A percentile compares a stretch with the other conserved stretches of the same genome.
Evolutionary conservation across 2,113 vertebrate genomes (phyloP).

Genomic region (Macaca nemestrina): DNA sequence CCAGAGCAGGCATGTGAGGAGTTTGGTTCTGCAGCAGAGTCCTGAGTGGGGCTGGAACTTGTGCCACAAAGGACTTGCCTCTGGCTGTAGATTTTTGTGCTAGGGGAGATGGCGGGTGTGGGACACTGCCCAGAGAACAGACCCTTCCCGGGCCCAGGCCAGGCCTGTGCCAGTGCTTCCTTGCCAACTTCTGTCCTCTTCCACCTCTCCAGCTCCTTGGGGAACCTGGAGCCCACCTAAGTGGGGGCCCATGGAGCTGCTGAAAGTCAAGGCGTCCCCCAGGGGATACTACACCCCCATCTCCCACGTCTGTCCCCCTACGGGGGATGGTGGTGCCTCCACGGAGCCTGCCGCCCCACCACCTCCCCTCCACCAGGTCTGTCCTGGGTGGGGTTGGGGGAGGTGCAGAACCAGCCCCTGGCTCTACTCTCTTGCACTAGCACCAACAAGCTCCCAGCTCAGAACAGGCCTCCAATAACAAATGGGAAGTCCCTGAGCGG

Average conservation of each 20-base stretch:
- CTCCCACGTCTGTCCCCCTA: neutral
- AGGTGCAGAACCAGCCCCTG: neutral
- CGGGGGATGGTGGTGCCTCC: no score
- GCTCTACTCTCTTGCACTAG: neutral
- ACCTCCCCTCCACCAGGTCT: neutral
- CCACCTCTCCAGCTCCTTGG: neutral
- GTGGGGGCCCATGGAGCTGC: neutral
- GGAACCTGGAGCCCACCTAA: neutral
- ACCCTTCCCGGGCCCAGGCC: neutral
- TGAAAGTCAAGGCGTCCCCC: neutral
- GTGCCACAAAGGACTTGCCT: no score
- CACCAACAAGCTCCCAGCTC: neutral
- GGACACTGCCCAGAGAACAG: neutral
- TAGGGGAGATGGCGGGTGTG: no score
- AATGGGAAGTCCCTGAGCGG: neutral
- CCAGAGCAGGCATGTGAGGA: neutral
- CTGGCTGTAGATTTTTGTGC: no score
- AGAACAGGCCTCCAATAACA: neutral
- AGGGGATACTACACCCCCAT: no score
- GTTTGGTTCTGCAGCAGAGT: neutral
- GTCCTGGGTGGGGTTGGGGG: neutral
- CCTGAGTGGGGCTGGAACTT: no score
- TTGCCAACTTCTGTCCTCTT: rapidly evolving
- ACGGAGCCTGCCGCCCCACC: neutral
- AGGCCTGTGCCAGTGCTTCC: neutral